These are phyloP conservation scores for Autographa pulchrina DNA, from an alignment of 2,888 invertebrate genomes.

Conservation along the genomic window DNA sequence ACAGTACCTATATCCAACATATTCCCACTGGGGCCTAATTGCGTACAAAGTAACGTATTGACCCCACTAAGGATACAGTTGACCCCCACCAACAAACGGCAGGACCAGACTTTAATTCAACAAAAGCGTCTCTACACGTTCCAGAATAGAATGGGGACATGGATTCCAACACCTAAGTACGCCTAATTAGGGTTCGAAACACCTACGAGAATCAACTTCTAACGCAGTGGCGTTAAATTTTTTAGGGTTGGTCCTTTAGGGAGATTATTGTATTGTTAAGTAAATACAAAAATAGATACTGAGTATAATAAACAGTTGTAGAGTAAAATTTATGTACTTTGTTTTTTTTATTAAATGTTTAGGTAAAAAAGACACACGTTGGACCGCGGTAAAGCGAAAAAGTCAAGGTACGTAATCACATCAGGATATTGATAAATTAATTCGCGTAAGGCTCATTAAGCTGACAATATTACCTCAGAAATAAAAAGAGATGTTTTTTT, in stretches of 20 bases:
- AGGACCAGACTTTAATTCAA: conserved; percentile 62
- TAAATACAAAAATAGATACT: no score
- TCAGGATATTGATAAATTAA: no score
- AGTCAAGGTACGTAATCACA: no score
- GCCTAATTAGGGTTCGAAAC: conserved; percentile 84
- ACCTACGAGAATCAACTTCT: conserved; percentile 73
- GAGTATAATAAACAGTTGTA: no score
- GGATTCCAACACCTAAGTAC: conserved; percentile 84
- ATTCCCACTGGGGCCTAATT: conserved; percentile 52
- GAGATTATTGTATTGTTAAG: background rate
- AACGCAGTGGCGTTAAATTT: conserved; percentile 69
- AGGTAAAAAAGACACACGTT: no score
- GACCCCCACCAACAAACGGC: conserved; percentile 53
- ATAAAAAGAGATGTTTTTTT: no score
- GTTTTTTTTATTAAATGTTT: no score
- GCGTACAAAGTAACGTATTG: conserved; percentile 54
- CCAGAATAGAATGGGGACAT: conserved; percentile 82
- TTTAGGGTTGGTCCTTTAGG: conserved; percentile 70
- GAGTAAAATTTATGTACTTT: no score
- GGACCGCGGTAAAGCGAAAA: no score
- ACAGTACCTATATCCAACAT: background rate
- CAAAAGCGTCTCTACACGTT: conserved; percentile 80
- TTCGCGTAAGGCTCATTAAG: no score
- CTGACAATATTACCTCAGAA: no score
- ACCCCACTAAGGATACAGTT: conserved; percentile 50